A percentile compares a stretch with the other conserved stretches of the same genome.
phyloP scores from a whole-genome alignment of 2,888 invertebrate species.

The Lycophotia porphyrea region DNA sequence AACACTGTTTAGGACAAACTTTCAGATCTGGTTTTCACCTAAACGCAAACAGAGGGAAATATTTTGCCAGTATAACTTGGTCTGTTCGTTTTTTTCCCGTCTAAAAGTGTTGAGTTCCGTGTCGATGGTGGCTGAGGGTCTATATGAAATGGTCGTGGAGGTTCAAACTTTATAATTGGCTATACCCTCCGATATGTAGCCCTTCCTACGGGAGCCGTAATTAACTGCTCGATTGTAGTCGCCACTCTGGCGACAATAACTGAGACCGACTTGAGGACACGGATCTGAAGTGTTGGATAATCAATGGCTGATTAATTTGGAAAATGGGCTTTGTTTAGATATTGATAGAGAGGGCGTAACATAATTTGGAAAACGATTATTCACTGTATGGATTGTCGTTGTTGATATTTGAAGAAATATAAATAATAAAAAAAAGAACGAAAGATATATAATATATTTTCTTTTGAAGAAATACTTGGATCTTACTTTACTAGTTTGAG shows the following conservation, averaged over 20 bases:
- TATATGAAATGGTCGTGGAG: slow-evolving; percentile 70
- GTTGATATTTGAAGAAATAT: no score
- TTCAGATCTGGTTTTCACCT: slow-evolving; percentile 84
- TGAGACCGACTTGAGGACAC: slow-evolving; percentile 51
- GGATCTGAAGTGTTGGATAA: slow-evolving; percentile 56
- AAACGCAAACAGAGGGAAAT: slow-evolving; percentile 80
- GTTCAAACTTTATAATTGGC: slow-evolving; percentile 88
- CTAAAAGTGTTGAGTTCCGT: slow-evolving; percentile 35
- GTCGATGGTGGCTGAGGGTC: slow-evolving; percentile 62
- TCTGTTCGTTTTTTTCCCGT: slow-evolving; percentile 62
- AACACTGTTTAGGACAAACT: slow-evolving; percentile 83
- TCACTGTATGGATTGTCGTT: background rate
- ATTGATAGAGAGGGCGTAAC: background rate
- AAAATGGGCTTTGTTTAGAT: slow-evolving; percentile 1
- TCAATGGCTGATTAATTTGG: slow-evolving; percentile 11
- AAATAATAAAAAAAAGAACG: no score
- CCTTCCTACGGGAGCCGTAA: slow-evolving; percentile 78
- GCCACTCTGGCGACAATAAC: slow-evolving; percentile 66
- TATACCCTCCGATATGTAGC: slow-evolving; percentile 83
- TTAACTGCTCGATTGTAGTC: slow-evolving; percentile 82
- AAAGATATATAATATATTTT: no score
- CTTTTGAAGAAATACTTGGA: no score
- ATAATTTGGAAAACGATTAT: background rate
- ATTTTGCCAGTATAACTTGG: slow-evolving; percentile 67
- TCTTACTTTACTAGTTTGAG: background rate